These are phyloP conservation scores for Halocynthia roretzi DNA, from an alignment of 23 tunicate species.

Conservation along the genomic window DNA sequence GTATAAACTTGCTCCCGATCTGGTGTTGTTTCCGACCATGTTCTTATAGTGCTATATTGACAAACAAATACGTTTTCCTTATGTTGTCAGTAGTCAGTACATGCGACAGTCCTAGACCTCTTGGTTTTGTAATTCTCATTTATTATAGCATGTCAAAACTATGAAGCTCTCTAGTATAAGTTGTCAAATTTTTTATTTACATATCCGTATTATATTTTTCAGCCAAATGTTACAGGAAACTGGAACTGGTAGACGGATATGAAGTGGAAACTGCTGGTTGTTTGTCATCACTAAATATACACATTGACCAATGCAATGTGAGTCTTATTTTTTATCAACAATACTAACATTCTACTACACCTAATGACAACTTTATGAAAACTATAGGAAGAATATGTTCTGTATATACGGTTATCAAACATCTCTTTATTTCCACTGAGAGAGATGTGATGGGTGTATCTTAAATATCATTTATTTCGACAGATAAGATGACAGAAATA, in stretches of 20 bases:
- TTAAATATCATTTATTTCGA: neutral
- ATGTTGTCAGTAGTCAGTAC: too few relatives aligned
- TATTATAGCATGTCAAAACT: neutral
- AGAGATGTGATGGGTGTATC: neutral
- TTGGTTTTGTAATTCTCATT: too few relatives aligned
- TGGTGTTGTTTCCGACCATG: too few relatives aligned
- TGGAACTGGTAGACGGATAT: slow-evolving; percentile 28
- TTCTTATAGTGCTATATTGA: too few relatives aligned
- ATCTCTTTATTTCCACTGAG: too few relatives aligned
- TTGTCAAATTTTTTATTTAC: neutral
- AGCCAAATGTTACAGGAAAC: slow-evolving; percentile 67
- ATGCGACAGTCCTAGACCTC: too few relatives aligned
- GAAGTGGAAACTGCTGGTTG: slow-evolving; percentile 68
- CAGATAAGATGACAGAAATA: neutral
- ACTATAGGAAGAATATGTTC: neutral
- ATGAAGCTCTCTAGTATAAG: neutral
- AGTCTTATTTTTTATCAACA: slow-evolving; percentile 1
- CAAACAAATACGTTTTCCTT: too few relatives aligned
- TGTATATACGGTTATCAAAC: neutral
- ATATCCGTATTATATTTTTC: neutral
- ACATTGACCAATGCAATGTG: slow-evolving; percentile 76
- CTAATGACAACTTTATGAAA: neutral
- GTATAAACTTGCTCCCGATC: too few relatives aligned
- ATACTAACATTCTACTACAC: neutral
- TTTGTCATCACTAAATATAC: slow-evolving; percentile 20